Evolutionary conservation across 2,113 vertebrate species (phyloP).

Genomic region (Pachyramphus minor): DNA sequence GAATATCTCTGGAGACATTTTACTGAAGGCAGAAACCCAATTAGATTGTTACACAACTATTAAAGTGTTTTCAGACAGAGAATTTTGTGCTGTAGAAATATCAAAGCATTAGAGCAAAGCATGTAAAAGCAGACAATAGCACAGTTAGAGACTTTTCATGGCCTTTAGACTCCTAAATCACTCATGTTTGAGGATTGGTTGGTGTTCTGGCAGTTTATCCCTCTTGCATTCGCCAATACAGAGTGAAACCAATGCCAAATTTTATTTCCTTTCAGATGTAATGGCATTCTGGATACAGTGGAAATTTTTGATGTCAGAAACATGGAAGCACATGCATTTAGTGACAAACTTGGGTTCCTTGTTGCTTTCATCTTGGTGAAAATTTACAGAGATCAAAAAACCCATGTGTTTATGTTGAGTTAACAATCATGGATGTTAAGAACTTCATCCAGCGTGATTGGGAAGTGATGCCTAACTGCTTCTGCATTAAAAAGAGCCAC

Average conservation of each 20-base stretch:
- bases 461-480: constrained; percentile 19
- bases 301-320: neutral
- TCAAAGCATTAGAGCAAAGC: neutral
- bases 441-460: constrained; percentile 21
- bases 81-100: neutral
- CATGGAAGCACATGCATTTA: accelerated
- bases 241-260: neutral
- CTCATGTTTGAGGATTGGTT: neutral
- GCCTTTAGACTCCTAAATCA: neutral
- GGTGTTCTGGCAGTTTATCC: neutral
- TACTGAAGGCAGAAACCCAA: constrained; percentile 39
- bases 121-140: neutral
- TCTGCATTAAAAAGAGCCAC: constrained; percentile 29
- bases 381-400: neutral
- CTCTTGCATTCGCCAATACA: accelerated
- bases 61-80: constrained; percentile 19
- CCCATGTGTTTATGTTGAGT: constrained; percentile 49
- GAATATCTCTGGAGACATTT: constrained; percentile 23
- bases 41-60: constrained; percentile 34
- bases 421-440: neutral
- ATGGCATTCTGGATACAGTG: neutral
- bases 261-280: neutral
- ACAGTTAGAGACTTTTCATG: neutral
- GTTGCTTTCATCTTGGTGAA: neutral
- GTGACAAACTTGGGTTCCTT: neutral